A percentile compares a stretch with the other conserved stretches of the same genome.
Conservation (phyloP, 2,888 invertebrate genomes). For the Calameuta pallipes region DNA sequence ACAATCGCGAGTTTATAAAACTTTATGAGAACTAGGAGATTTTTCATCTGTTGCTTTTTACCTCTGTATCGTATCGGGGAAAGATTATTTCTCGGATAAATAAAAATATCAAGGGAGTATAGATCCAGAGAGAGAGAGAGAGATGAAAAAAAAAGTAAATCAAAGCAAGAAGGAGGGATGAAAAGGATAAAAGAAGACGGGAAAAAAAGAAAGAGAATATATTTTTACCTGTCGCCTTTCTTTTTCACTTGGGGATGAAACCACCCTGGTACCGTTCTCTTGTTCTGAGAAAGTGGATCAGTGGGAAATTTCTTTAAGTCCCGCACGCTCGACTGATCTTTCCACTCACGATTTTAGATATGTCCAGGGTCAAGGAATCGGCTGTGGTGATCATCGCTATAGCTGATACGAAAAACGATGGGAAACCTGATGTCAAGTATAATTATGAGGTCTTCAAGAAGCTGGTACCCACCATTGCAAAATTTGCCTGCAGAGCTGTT, state of each 20-base stretch:
- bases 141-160: neutral
- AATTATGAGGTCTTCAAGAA: slow-evolving; percentile 49
- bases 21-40: neutral
- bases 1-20: neutral
- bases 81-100: neutral
- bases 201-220: neutral
- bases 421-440: slow-evolving; percentile 41
- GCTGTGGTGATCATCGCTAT: slow-evolving; percentile 52
- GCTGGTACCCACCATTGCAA: slow-evolving; percentile 50
- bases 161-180: neutral
- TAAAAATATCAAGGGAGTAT: neutral
- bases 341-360: slow-evolving; percentile 33
- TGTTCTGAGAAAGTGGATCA: neutral
- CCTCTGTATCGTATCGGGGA: neutral
- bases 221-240: neutral
- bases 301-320: neutral
- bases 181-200: neutral
- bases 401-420: slow-evolving; percentile 34
- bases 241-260: neutral
- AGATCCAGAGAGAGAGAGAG: neutral
- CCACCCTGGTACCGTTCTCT: neutral
- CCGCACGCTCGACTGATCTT: neutral
- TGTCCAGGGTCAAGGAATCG: slow-evolving; percentile 52
- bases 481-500: slow-evolving; percentile 51
- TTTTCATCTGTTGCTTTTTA: neutral